Base-by-base conservation (phyloP, 2,113 vertebrate species). In the Pituophis catenifer region DNA sequence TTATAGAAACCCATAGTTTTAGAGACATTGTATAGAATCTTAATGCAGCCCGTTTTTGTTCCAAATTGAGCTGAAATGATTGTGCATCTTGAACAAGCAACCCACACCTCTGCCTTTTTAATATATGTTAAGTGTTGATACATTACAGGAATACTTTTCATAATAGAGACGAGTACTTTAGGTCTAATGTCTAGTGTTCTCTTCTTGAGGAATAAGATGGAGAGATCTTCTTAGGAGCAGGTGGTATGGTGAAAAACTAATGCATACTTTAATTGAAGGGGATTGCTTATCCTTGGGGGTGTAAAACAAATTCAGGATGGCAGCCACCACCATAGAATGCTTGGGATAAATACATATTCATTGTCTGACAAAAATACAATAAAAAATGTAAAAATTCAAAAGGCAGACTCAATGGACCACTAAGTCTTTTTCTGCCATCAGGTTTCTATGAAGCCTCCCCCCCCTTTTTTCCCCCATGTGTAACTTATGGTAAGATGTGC, bases 131-230 rank as follows among this genome's bases (percentile, higher is more conserved):
- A 85, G 52, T 95, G 90, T 65, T 92, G 93, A 85, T 81, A 89
- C 54, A 87, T 54, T 75, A 57, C 91, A 29, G 38, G 90, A 86
- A 88, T 48, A 95, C 96, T 96, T 38, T 96, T 96, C 95, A 95
- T 54, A 29, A 24, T 19, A 50, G 38, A 29, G 48, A 24, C n/a
- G 11, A 19, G 5, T 70, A 19, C 12, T 26, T n/a, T 62, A 70
- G 59, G 44, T 12, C 50, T 5, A 48, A 29, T 13, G 7, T 90
- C 17, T 48, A 50, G 23, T 62, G 15, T 62, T 50, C 12, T 29
- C 17, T 29, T 90, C 48, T 62, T 90, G 89, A 8, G 21, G 12
- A 65, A 11, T 50, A 50, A 50, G 24, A 65, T 9, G 29, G 24
- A 50, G 33, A 29, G 2, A 50, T n/a, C 12, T 50, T 17, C 33